These are phyloP conservation scores for Eidolon helvum DNA, from an alignment of 2,113 vertebrate genomes.

Conservation along the genomic window DNA sequence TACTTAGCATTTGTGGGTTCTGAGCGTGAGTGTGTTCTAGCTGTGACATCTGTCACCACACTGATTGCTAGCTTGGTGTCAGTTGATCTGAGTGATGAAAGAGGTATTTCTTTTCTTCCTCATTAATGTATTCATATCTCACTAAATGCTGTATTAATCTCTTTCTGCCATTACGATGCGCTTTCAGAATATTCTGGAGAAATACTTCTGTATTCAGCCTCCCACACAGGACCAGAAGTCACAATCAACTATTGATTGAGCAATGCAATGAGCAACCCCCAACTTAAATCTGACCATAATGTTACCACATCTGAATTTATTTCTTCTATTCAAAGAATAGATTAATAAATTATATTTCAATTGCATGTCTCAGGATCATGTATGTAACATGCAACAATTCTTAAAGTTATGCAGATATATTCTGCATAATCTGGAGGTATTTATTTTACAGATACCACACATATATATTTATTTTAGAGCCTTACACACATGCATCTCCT, in stretches of 20 bases:
- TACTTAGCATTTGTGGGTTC: neutral
- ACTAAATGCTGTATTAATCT: neutral
- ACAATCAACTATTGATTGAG: no score
- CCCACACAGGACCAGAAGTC: neutral
- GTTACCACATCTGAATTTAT: neutral
- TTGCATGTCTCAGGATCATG: neutral
- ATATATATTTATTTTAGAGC: neutral
- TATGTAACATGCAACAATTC: neutral
- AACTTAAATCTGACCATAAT: neutral
- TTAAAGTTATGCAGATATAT: neutral
- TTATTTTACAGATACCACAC: slow-evolving; percentile 1
- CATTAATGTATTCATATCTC: neutral
- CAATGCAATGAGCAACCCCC: neutral
- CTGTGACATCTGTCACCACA: neutral
- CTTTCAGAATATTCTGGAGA: neutral
- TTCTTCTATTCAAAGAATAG: neutral
- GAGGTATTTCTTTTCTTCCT: neutral
- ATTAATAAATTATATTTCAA: neutral
- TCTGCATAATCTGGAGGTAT: neutral
- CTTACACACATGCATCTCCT: neutral
- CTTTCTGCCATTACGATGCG: neutral
- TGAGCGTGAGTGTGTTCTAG: neutral
- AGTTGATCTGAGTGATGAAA: neutral
- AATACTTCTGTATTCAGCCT: neutral
- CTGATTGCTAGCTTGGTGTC: neutral